Evolutionary conservation across 1,140 invertebrate genomes (phyloP).

Genomic region (Hormaphis cornu): DNA sequence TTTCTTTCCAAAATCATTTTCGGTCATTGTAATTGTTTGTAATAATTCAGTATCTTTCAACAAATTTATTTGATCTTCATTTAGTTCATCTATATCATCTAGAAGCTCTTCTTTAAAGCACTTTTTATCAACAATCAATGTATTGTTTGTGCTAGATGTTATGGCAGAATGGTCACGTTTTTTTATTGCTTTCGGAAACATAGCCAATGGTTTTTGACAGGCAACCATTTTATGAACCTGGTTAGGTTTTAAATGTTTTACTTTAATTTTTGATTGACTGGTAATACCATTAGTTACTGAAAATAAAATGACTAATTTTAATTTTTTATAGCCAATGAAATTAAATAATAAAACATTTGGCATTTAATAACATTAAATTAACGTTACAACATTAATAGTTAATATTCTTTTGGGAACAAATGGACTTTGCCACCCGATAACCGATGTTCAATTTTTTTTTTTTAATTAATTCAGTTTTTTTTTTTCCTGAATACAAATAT

Average conservation of each 20-base stretch:
- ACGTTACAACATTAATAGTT: no score
- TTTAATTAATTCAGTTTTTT: no score
- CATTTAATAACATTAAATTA: not conserved
- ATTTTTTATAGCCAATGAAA: not conserved
- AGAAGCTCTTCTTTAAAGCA: not conserved
- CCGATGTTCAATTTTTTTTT: no score
- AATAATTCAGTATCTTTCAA: conserved; percentile 12
- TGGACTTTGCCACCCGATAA: no score
- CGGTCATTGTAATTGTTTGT: conserved; percentile 3
- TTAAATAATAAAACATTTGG: not conserved
- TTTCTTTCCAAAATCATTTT: conserved; percentile 14
- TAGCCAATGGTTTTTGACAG: conserved; percentile 14
- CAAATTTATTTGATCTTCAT: not conserved
- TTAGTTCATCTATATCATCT: conserved; percentile 12
- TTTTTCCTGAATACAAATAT: no score
- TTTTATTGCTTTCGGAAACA: conserved; percentile 17
- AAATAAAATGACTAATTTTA: not conserved
- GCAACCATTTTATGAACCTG: conserved; percentile 29
- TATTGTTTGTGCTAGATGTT: not conserved
- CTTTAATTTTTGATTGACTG: conserved; percentile 30
- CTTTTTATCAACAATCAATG: not conserved
- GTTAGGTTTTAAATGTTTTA: conserved; percentile 32
- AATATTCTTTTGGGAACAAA: no score
- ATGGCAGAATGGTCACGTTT: not conserved
- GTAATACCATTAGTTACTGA: conserved; percentile 23